Evolutionary conservation across 2,113 vertebrate species (phyloP), one percentile per base, ranked within the genome.

Genomic region (Thymallus thymallus): DNA sequence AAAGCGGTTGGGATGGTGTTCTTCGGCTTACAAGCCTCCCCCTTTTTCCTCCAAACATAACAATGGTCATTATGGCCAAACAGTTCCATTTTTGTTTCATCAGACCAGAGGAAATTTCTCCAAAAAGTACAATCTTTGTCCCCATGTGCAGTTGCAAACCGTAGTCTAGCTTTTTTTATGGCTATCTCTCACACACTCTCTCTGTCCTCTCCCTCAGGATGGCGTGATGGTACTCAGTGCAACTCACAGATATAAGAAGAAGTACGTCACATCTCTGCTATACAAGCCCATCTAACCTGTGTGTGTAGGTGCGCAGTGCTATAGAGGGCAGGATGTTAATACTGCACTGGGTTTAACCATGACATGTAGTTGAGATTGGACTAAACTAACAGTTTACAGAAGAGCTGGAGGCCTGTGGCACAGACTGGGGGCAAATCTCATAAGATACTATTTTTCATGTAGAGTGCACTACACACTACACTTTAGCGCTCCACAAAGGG

Each of bases 211-310:
- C 9, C 68, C 65, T 75, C 81, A 98, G 97, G 97, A 99, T 4
- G 96, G 97, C 0, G 96, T 99, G 70, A 98, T 99, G 97, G 97
- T 99, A 76, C 95, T 99, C 74, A 99, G 97, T 18, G 97, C 97
- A 3, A 99, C 97, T 0, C 97, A 99, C 84, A 91, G 97, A 77
- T 99, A 98, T 90, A 99, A 98, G 93, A 99, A 98, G 94, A 99
- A 99, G 79, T 99, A 99, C 0, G 97, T 99, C 80, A 99, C 97
- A 22, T 98, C 97, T 18, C 92, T 99, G 85, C 90, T 94, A 16
- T 94, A 94, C 85, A 94, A 94, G 82, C 93, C 93, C 2, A 94
- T 94, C 64, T 93, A 88, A 88, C 67, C 68, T 1, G 20, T 6
- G 65, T 62, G 45, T 41, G 35, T 41, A 41, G 35, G 35, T 41